Conservation (phyloP, 2,113 vertebrate species). For the Maccullochella peelii region DNA sequence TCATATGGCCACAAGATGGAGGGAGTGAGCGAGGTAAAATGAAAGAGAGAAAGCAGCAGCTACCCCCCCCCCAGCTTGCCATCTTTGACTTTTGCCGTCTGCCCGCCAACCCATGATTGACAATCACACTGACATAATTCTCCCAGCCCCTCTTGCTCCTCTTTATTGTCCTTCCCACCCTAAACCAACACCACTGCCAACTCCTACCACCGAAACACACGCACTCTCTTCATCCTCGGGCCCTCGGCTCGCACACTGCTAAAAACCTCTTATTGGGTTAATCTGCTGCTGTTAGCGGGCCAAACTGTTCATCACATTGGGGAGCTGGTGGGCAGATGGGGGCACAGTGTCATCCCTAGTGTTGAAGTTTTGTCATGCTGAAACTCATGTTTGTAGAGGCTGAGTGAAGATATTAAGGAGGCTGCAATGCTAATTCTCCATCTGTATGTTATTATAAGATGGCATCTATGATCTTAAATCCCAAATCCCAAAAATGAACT, state of each 20-base stretch:
- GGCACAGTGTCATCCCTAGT: slow-evolving; percentile 85
- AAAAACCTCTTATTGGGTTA: slow-evolving; percentile 88
- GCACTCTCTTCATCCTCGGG: slow-evolving; percentile 32
- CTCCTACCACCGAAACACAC: slow-evolving; percentile 18
- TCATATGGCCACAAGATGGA: slow-evolving; percentile 92
- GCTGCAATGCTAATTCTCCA: slow-evolving; percentile 56
- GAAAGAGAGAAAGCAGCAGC: slow-evolving; percentile 35
- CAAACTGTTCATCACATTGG: slow-evolving; percentile 85
- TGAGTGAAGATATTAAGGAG: slow-evolving; percentile 36
- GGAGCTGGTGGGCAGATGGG: slow-evolving; percentile 82
- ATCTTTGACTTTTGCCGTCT: slow-evolving; percentile 83
- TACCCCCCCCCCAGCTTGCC: slow-evolving; percentile 77
- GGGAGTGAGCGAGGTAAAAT: slow-evolving; percentile 57
- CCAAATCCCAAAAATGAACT: not conserved
- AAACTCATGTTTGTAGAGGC: slow-evolving; percentile 22
- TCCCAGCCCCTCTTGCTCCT: slow-evolving; percentile 86
- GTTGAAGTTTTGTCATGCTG: slow-evolving; percentile 43
- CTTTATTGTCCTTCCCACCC: slow-evolving; percentile 87
- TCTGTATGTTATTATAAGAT: slow-evolving; percentile 19
- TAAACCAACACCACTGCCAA: slow-evolving; percentile 39
- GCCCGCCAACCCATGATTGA: slow-evolving; percentile 87
- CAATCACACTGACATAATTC: slow-evolving; percentile 95
- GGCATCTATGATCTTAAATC: slow-evolving; percentile 7
- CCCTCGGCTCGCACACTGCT: slow-evolving; percentile 66
- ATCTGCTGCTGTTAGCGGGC: slow-evolving; percentile 87